phyloP scores from a whole-genome alignment of 2,888 invertebrate genomes.

The Nebria salina region DNA sequence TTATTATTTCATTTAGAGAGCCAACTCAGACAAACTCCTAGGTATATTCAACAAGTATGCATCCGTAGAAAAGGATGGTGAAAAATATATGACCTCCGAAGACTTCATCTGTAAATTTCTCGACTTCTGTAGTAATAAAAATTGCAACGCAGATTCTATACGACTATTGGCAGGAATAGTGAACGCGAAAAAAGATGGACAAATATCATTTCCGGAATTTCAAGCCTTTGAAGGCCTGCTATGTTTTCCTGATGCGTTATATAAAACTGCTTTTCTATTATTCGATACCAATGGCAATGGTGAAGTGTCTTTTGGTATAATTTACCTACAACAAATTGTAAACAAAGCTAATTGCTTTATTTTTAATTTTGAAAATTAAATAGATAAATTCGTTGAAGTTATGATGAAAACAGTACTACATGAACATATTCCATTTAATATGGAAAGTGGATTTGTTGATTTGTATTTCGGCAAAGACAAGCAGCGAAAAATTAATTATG shows the following conservation, averaged over 20 bases:
- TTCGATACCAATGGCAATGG: slow-evolving; percentile 99
- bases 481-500: slow-evolving; percentile 88
- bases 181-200: slow-evolving; percentile 93
- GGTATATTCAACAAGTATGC: slow-evolving; percentile 95
- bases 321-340: background rate
- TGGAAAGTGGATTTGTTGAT: slow-evolving; percentile 93
- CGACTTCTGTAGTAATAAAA: slow-evolving; percentile 82
- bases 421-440: slow-evolving; percentile 91
- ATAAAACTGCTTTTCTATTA: slow-evolving; percentile 97
- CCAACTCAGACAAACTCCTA: slow-evolving; percentile 84
- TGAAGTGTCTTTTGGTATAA: slow-evolving; percentile 89
- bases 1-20: slow-evolving; percentile 63
- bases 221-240: slow-evolving; percentile 97
- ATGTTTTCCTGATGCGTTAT: slow-evolving; percentile 96
- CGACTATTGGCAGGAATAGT: slow-evolving; percentile 90
- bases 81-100: slow-evolving; percentile 89
- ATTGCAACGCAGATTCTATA: slow-evolving; percentile 80
- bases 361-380: too few species aligned
- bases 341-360: too few species aligned
- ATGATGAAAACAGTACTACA: slow-evolving; percentile 93
- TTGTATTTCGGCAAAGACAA: slow-evolving; percentile 97
- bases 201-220: slow-evolving; percentile 96
- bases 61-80: slow-evolving; percentile 84
- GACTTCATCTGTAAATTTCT: slow-evolving; percentile 95
- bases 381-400: slow-evolving; percentile 94